phyloP scores from a whole-genome alignment of 2,888 invertebrate genomes.

The Graphium colonna region DNA sequence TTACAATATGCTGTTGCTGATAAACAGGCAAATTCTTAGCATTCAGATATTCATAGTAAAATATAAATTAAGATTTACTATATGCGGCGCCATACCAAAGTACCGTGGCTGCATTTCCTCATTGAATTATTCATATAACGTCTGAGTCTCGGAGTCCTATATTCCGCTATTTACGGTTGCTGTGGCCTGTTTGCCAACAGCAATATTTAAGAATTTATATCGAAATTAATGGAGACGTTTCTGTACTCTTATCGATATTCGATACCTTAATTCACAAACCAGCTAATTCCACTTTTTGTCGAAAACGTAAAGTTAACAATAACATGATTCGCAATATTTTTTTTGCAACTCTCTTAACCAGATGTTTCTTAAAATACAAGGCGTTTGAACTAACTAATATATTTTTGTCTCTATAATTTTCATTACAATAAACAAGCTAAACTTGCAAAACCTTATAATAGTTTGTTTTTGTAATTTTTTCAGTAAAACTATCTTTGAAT shows the following conservation, averaged over 20 bases:
- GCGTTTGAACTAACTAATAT: no score
- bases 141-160: constrained; percentile 3
- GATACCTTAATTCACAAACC: no score
- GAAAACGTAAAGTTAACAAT: no score
- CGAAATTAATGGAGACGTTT: neutral
- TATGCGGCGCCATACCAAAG: neutral
- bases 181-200: neutral
- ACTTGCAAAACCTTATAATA: no score
- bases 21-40: neutral
- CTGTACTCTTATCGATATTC: neutral
- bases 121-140: constrained; percentile 8
- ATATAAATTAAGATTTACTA: neutral
- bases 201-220: constrained; percentile 1
- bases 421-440: no score
- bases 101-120: constrained; percentile 9
- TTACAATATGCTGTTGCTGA: neutral
- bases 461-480: no score
- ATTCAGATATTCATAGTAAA: neutral
- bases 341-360: no score
- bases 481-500: no score
- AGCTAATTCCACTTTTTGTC: no score
- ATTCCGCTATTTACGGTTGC: neutral
- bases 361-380: neutral
- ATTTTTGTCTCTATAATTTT: no score
- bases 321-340: no score